Percentiles rank a stretch among this genome's conserved stretches.
phyloP scores from a whole-genome alignment of 37 sponge, comb jelly and placozoan genomes.

The Dysidea cf. avara region DNA sequence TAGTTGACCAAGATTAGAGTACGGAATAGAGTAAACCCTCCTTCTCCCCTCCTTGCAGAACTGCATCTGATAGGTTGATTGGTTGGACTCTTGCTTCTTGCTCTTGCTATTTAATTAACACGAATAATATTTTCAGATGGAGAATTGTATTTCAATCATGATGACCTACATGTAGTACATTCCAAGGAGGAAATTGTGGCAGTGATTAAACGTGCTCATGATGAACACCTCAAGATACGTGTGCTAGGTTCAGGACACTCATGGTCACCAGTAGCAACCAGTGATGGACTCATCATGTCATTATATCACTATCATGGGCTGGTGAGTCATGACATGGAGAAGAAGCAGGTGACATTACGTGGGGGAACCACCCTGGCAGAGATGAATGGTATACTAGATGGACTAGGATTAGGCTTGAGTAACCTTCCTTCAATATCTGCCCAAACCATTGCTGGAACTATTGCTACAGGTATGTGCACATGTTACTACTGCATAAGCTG shows the following conservation, averaged over 20 bases:
- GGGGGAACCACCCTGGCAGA: slow-evolving; percentile 67
- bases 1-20: too few species aligned
- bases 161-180: slow-evolving; percentile 11
- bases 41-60: too few species aligned
- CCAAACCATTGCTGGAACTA: slow-evolving; percentile 75
- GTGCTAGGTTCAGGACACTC: slow-evolving; percentile 75
- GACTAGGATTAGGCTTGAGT: slow-evolving; percentile 41
- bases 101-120: too few species aligned
- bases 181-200: slow-evolving; percentile 50
- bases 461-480: slow-evolving; percentile 51
- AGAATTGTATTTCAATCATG: slow-evolving; percentile 28
- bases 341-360: slow-evolving; percentile 44
- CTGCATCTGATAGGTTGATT: too few species aligned
- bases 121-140: slow-evolving; percentile 28
- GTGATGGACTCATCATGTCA: slow-evolving; percentile 49
- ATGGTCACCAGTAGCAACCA: slow-evolving; percentile 46
- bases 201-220: slow-evolving; percentile 33
- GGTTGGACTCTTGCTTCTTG: too few species aligned
- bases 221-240: slow-evolving; percentile 32
- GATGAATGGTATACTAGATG: slow-evolving; percentile 14
- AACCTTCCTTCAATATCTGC: slow-evolving; percentile 50
- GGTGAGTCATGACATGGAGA: slow-evolving; percentile 23
- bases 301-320: slow-evolving; percentile 57
- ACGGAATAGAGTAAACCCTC: too few species aligned
- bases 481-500: background rate